phyloP scores from a whole-genome alignment of 2,113 vertebrate genomes.

The Nestor notabilis region DNA sequence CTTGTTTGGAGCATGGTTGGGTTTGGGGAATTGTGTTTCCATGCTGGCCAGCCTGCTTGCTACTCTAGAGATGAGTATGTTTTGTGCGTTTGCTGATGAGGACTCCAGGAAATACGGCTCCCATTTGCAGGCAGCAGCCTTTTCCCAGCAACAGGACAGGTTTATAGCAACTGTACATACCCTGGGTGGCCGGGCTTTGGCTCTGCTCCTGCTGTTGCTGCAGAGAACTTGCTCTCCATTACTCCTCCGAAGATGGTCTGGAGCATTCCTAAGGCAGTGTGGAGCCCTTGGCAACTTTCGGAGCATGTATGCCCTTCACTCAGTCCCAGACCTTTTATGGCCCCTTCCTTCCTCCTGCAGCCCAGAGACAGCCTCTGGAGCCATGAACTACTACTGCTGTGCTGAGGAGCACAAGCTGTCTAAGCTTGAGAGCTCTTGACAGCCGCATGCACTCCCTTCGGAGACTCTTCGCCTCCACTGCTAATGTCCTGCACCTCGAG shows the following conservation, averaged over 20 bases:
- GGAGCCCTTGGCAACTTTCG: not conserved
- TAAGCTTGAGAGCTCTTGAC: not conserved
- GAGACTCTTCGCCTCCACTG: not conserved
- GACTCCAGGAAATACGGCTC: not conserved
- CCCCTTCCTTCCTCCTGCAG: not conserved
- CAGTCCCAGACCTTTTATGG: not conserved
- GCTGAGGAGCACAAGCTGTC: rapidly evolving
- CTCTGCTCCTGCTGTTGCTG: not conserved
- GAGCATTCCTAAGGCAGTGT: not conserved
- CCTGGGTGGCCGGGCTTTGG: not conserved
- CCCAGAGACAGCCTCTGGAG: not conserved
- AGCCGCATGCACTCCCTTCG: rapidly evolving
- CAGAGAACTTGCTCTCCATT: not conserved
- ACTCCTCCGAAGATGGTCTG: not conserved
- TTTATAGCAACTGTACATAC: rapidly evolving
- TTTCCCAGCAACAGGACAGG: not conserved
- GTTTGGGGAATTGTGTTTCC: not conserved
- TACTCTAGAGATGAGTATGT: not conserved
- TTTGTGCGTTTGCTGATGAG: not conserved
- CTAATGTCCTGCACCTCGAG: not conserved
- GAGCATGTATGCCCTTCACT: not conserved
- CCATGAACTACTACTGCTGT: not conserved
- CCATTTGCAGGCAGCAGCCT: not conserved
- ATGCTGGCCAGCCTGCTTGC: not conserved
- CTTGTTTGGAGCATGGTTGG: not conserved